Base-by-base conservation (phyloP, 2,113 vertebrate genomes). In the Brachyistius frenatus region DNA sequence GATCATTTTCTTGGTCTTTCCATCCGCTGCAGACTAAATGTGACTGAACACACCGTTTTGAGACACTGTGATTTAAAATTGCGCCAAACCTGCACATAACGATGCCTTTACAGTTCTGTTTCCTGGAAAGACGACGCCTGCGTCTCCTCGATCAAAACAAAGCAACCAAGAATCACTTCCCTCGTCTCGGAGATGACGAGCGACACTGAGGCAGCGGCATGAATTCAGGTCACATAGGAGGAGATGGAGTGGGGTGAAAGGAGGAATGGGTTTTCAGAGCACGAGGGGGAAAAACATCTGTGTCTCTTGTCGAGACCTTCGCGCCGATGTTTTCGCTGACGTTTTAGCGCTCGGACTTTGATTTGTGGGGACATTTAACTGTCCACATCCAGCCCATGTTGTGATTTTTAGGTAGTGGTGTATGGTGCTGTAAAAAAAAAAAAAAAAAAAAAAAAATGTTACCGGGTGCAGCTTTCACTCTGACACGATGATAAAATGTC, bases 391-490 rank as follows among this genome's bases (percentile, higher is more conserved):
- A 62, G 5, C 13, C 47, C 14, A 3, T 3, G 1, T 11, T 30
- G 47, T 47, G 60, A 75, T 61, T 70, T 61, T 70, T 35, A 63
- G 30, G 41, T 44, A 33, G 4, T 54, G 52, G 39, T 50, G 41
- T 30, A 14, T 39, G 5, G 10, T 14, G 46, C 64, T n/a, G 53
- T 11, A n/a, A 65, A 11, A 31, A 72, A 60, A 33, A 49, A n/a
- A n/a, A 65, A 11, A 31, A 72, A 60, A 33, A 49, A n/a, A 65
- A 11, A 31, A 72, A 60, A 33, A 49, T 1, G 47, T 44, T 44
- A 50, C 67, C 37, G 31, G 53, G 50, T 60, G 67, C 68, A 64
- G 84, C 75, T 57, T 75, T 53, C 33, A 78, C 16, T 36, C 13
- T 54, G 57, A 53, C 39, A 30, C 31, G 36, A n/a, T 70, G 73